A percentile compares a stretch with the other conserved stretches of the same genome.
These are phyloP conservation scores for Gorsachius goisagi DNA, from an alignment of 2,113 vertebrate species.

Conservation along the genomic window DNA sequence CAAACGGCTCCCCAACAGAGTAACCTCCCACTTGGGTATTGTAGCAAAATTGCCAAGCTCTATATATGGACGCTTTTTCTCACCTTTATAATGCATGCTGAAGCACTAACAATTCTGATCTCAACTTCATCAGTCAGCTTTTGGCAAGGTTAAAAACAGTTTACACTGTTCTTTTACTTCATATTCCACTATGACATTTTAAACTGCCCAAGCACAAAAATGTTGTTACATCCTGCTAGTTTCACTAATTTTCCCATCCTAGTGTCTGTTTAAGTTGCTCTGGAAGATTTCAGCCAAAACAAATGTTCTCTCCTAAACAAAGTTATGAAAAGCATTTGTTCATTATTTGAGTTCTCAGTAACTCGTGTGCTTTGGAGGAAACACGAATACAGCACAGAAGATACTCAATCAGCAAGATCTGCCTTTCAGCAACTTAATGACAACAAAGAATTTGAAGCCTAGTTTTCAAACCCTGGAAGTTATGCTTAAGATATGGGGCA, in stretches of 20 bases:
- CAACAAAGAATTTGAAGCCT: background rate
- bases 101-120: background rate
- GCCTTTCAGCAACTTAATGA: background rate
- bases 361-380: background rate
- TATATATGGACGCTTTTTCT: background rate
- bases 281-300: background rate
- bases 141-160: background rate
- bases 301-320: background rate
- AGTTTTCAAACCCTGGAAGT: background rate
- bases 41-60: accelerated
- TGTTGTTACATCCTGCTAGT: background rate
- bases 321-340: background rate
- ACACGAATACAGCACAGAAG: background rate
- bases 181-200: background rate
- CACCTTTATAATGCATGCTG: background rate
- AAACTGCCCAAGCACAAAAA: background rate
- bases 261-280: background rate
- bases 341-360: background rate
- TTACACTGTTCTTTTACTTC: background rate
- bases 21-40: accelerated
- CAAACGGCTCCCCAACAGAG: background rate
- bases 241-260: background rate
- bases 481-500: background rate
- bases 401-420: background rate
- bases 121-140: accelerated